Evolutionary conservation across 2,888 invertebrate species (phyloP), one percentile per base, ranked within the genome.

Genomic region (Brachypalpus laphriformis): DNA sequence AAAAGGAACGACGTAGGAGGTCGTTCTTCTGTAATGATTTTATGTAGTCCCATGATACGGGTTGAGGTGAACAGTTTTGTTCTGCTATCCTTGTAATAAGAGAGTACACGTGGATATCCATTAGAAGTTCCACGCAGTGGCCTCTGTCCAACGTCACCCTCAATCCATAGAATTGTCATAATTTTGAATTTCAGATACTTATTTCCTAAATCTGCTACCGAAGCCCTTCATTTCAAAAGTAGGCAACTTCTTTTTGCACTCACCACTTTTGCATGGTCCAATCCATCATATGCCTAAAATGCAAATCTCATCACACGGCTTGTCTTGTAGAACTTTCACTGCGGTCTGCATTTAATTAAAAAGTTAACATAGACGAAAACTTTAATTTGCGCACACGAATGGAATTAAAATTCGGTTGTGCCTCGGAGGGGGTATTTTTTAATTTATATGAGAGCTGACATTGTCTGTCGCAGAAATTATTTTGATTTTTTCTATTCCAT

Each of bases 281-380:
- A 22, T 11, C 25, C 49, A 25, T 22, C 49, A 22, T n/a, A 8
- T 45, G 40, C 40, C 34, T 3, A 11, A 8, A 16, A 47, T 47
- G 51, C 51, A 51, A 8, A 54, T 25, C 54, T 14, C 18, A 6
- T 54, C 8, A 2, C 31, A 16, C 1, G 20, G 20, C 28, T 16
- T 16, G n/a, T 25, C 9, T 42, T 61, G 42, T 11, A 8, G 54
- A 7, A 56, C 56, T 56, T 42, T 68, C 68, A 42, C 56, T 68
- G 40, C 18, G 68, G 42, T 42, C 28, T 9, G 28, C 28, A 65
- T 80, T 80, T 80, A 80, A 80, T 80, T 80, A 80, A 80, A 80
- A 80, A 80, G 78, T 80, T 80, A 66, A 72, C 71, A 66, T 57
- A 56, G 57, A 65, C 61, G 70, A 70, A 42, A 78, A 63, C 25